Evolutionary conservation across 2,113 vertebrate species (phyloP), one percentile per base, ranked within the genome.

Genomic region (Recurvirostra avosetta): DNA sequence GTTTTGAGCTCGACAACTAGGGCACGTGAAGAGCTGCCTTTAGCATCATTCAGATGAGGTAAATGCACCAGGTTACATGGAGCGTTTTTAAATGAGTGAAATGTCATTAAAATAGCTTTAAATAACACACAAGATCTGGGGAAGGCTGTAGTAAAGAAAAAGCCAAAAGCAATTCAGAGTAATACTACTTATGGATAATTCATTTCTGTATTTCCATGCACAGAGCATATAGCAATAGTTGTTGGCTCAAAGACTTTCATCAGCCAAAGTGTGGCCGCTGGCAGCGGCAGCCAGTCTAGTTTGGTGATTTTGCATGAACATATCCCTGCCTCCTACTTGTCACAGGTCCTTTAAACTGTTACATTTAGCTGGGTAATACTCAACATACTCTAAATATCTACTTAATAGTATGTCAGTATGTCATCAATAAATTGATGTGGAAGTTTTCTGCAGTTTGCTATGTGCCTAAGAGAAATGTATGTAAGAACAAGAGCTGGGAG

Each of bases 1-100:
- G 88, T 63, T 94, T 94, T 92, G 65, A 92, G 59, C 72, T 86
- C 36, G 91, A 83, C 61, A 92, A 78, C 49, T 61, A 66, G 62
- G 70, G 66, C 81, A 43, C 82, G 70, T 65, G 77, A 61, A 40
- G 74, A 50, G 52, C 40, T 76, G 75, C 75, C 50, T 72, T 74
- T 55, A 86, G 79, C 63, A 62, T 80, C 30, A 23, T 66, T 84
- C 63, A 20, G 63, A 43, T 45, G 55, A 80, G 58, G 32, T 12
- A 76, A 73, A 62, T 26, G n/a, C 38, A 71, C 19, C 15, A 47
- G 59, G 50, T 86, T 73, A 40, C 34, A 43, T 0, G 0, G 36
- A 53, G n/a, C 18, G 8, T 62, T 86, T 93, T 77, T 50, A 66
- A 92, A 75, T 62, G 23, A 50, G 20, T 63, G 47, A 74, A 77